Evolutionary conservation across 37 sponge, comb jelly and placozoan species (phyloP), one percentile per base, ranked within the genome.

Genomic region (Haliclona indistincta): DNA sequence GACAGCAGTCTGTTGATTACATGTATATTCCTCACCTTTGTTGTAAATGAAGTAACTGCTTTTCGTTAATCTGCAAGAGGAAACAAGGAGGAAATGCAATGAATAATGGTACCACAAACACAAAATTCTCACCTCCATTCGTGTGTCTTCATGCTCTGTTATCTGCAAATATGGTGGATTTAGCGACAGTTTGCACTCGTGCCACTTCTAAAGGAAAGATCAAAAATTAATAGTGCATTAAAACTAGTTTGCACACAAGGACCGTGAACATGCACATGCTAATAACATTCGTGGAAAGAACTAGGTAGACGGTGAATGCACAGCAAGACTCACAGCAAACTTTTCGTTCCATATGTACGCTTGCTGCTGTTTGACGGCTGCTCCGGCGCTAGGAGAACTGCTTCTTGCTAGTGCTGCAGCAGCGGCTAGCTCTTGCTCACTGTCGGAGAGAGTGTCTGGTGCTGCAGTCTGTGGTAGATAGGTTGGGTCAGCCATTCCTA

Each of bases 261-360:
- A n/a, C n/a, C n/a, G n/a, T 45, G 36, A 47, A 49, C 3, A 23
- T 39, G 43, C 22, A 29, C 34, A 30, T 71, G 30, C 1, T 43
- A 6, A 35, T 15, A 37, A 19, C 25, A 22, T 8, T 19, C 29
- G 20, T 17, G 6, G 20, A 22, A 67, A 67, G 6, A 19, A 19
- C 15, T 28, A 15, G 28, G 28, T 61, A 11, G 28, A 11, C 10
- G 54, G 51, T 40, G 17, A 47, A 19, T 40, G 43, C 71, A 70
- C 54, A 70, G 22, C 32, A 49, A 42, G 6, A 56, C 82, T 40
- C 40, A 89, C 89, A 75, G 82, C 69, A 44, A 33, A 91, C 32
- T 73, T 76, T 5, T 28, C 44, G 56, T 76, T 92, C 86, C 85
- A 92, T 13, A 87, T 84, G 68, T 54, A 92, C 90, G 84, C 64